Base-by-base conservation (phyloP, 2,113 vertebrate species). In the Andinoacara biseriatus region DNA sequence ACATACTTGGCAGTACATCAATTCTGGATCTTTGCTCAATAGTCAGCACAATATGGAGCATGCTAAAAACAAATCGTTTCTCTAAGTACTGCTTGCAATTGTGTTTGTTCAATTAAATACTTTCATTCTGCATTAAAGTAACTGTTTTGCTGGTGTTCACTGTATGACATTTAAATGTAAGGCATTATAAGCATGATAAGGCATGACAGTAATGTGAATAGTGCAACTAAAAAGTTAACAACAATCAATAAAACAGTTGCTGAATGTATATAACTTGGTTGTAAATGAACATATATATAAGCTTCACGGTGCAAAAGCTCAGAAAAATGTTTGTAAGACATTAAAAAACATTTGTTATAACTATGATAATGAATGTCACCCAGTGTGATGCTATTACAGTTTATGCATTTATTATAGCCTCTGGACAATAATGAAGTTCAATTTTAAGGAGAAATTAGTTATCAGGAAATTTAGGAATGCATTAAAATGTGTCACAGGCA, bases 1-100 rank as follows among this genome's bases (percentile, higher is more conserved):
- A 88, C 58, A 80, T 59, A 72, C 84, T 85, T 72, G 58, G 76
- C 84, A 77, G 74, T 60, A 17, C 54, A 84, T 86, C 58, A 83
- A 10, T 84, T 81, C 72, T 84, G 40, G 60, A 20, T 78, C 49
- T 86, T 81, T 83, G 72, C 81, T 80, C 26, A 67, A 85, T 35
- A 81, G 58, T 86, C 81, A 86, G 86, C 75, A 83, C 35, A 61
- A 76, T 81, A 74, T 79, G 10, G 38, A 86, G 18, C 33, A 43
- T 74, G 38, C 6, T 38, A 10, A 29, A 81, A 6, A 63, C 5
- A 52, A 49, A 62, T 1, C n/a, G 1, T 62, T 24, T 58, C 17
- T 78, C 13, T 43, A 4, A 14, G 46, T 20, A 57, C 49, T 76
- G n/a, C 10, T 11, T 2, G 3, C 40, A 74, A 20, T 38, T 20